Evolutionary conservation across 2,888 invertebrate species (phyloP), one percentile per base, ranked within the genome.

Genomic region (Xiphydria camelus): DNA sequence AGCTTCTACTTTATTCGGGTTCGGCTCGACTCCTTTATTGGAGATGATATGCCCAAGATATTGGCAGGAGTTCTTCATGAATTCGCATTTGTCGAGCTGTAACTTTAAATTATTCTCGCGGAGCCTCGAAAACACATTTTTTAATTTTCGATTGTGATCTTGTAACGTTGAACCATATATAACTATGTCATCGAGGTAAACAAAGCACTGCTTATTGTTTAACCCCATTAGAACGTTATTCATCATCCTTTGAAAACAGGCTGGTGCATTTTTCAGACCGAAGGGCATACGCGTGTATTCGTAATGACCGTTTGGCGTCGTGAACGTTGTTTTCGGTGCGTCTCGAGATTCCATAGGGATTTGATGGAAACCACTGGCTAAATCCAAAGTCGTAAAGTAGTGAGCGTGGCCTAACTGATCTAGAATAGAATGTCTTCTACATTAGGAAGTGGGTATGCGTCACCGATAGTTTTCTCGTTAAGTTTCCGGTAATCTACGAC

Each of bases 231-330:
- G 43, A 0, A 76, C 61, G 40, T 54, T 62, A 31, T 74, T 65
- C 73, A 76, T 74, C 20, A 69, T 46, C 5, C 72, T 39, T 54
- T 75, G 74, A 37, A 76, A 75, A 0, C 72, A 72, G 1, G 70
- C 64, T 0, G 76, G 76, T 1, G 75, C 73, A 45, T 73, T 75
- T 59, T 68, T 70, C 5, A 77, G 59, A 2, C 70, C 39, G 6
- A 69, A 62, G 1, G 62, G 62, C 64, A 75, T 63, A 3, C 65
- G 42, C 15, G 43, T 23, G 41, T 53, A 67, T 53, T 73, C 62
- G 23, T 51, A 70, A n/a, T 68, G 61, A 1, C 70, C 69, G 46
- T 47, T 36, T 20, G 57, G 61, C 6, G 62, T 59, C 3, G 60
- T 57, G 46, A 75, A 75, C 2, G 73, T 73, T 6, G 73, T 74